phyloP scores from a whole-genome alignment of 2,888 invertebrate genomes.

The Himalopsyche kuldschensis region DNA sequence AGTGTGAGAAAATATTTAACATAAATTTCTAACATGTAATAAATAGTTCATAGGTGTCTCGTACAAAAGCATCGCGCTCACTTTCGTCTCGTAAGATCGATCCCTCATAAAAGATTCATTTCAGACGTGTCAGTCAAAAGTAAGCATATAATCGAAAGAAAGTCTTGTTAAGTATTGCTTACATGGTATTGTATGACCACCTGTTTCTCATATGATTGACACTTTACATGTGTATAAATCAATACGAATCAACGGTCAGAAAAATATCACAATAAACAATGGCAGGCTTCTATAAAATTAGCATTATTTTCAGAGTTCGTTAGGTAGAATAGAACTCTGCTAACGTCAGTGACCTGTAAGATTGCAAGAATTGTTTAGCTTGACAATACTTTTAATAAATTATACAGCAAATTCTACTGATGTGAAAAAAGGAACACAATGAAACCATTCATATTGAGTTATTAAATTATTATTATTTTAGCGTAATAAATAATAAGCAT shows the following conservation, averaged over 20 bases:
- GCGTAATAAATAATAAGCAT: no score
- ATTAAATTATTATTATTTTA: no score
- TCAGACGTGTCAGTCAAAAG: neutral
- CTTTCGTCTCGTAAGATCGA: neutral
- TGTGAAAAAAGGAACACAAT: neutral
- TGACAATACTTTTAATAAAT: neutral
- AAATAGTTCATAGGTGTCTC: neutral
- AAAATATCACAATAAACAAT: neutral
- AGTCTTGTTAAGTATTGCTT: neutral
- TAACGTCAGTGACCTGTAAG: neutral
- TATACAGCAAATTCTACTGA: neutral
- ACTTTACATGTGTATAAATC: neutral
- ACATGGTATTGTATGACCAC: neutral
- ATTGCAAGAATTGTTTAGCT: neutral
- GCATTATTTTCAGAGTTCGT: neutral
- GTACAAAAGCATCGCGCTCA: neutral
- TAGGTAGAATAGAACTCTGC: neutral
- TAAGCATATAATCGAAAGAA: neutral
- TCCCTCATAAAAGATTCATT: neutral
- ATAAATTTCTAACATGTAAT: neutral
- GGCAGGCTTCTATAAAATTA: neutral
- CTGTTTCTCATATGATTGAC: neutral
- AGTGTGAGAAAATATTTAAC: neutral
- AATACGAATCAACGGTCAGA: neutral
- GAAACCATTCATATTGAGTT: no score